These are phyloP conservation scores for Galaxea fascicularis DNA, from an alignment of 92 coral and sea anemone species.

Conservation along the genomic window DNA sequence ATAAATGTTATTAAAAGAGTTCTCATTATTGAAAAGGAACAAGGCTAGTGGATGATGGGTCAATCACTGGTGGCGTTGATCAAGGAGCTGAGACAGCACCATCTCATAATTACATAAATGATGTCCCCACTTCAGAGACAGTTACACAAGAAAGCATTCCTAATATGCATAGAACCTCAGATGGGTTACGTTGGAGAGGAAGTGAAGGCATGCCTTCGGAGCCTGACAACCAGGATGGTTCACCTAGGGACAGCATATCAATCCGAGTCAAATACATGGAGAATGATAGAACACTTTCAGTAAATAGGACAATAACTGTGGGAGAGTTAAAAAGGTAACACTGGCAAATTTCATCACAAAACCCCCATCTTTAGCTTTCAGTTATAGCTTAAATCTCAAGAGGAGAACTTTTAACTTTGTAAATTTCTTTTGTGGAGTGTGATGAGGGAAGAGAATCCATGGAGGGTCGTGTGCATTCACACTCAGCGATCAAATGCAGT, in stretches of 20 bases:
- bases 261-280: constrained; percentile 88
- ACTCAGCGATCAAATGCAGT: no score
- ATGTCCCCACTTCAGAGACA: background rate
- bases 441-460: no score
- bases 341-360: background rate
- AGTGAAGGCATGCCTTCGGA: constrained; percentile 13
- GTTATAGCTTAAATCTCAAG: no score
- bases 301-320: constrained; percentile 73
- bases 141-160: constrained; percentile 20
- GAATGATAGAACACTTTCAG: constrained; percentile 76
- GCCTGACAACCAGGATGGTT: background rate
- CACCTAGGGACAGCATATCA: constrained; percentile 46
- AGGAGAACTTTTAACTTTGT: no score
- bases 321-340: constrained; percentile 90
- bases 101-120: background rate
- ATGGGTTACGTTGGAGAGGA: constrained; percentile 10
- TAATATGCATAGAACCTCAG: background rate
- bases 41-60: background rate
- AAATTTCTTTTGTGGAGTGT: no score
- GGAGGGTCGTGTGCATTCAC: no score
- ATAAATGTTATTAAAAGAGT: no score
- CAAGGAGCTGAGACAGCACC: background rate
- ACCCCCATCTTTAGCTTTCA: background rate
- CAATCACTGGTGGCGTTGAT: background rate
- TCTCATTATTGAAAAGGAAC: background rate